phyloP scores from a whole-genome alignment of 2,888 invertebrate species.

The Tolmerus cingulatus region DNA sequence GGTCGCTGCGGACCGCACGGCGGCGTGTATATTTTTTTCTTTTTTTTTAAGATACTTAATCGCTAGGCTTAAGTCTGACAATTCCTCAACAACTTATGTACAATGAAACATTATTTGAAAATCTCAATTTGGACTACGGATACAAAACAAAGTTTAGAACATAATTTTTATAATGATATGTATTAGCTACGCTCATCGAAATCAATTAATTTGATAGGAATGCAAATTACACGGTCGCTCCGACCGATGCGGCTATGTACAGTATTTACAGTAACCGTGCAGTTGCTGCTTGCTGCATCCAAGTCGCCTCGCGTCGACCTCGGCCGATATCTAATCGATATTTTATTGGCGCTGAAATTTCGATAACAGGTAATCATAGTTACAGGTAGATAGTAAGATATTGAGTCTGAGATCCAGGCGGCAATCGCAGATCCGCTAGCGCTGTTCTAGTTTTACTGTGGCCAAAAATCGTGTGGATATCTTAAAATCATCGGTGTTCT shows the following conservation, averaged over 20 bases:
- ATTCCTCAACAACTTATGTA: constrained; percentile 28
- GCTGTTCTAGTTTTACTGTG: constrained; percentile 16
- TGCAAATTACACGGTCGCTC: constrained; percentile 49
- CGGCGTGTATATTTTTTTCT: not conserved
- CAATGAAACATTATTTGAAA: not conserved
- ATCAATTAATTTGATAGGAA: constrained; percentile 51
- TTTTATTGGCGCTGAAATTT: constrained; percentile 39
- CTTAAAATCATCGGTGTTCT: constrained; percentile 3
- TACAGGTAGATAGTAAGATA: not conserved
- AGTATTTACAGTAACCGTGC: constrained; percentile 43
- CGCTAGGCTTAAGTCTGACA: constrained; percentile 7
- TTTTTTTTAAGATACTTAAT: not conserved
- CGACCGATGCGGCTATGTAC: constrained; percentile 19
- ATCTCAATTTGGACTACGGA: constrained; percentile 22
- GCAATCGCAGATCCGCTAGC: constrained; percentile 33
- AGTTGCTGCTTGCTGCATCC: constrained; percentile 49
- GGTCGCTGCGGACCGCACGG: not conserved
- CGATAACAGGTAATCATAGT: constrained; percentile 14
- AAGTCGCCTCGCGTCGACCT: not conserved
- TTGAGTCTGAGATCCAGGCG: not conserved
- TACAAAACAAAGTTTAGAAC: constrained; percentile 41
- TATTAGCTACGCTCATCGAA: constrained; percentile 44
- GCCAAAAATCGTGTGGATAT: constrained; percentile 15
- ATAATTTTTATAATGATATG: not conserved
- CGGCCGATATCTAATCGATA: constrained; percentile 12